Base-by-base conservation (phyloP, 2,888 invertebrate species). In the Spodoptera littoralis region DNA sequence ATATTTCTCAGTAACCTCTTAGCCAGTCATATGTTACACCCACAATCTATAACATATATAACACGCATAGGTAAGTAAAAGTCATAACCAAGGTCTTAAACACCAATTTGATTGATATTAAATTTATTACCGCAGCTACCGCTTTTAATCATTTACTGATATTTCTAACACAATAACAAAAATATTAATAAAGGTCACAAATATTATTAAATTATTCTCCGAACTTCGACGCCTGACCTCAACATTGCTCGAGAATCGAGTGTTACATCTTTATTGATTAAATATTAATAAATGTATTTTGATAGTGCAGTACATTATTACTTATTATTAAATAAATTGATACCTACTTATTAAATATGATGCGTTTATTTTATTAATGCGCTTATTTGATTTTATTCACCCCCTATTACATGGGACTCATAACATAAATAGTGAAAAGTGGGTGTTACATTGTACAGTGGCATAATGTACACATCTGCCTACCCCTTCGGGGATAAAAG, bases 21-120 rank as follows among this genome's bases (percentile, higher is more conserved):
- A 5, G 36, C 9, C 36, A 36, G 4, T 36, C 36, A 36, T 36
- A 36, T 36, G 36, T 36, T 36, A 9, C 36, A 36, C 0, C 36
- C 36, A 27, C 27, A 36, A 36, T 36, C 36, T 36, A 36, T 27
- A 27, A 27, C 27, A 27, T 27, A 27, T 27, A 27, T 27, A 27
- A 27, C 36, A 9, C 36, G 36, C 36, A 36, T 36, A 9, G 6
- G 18, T 60, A 9, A 36, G 18, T 60, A 18, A 18, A 18, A 18
- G 13, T 44, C 11, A 4, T 36, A 11, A 6, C 44, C 75, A 75
- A 76, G 76, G 78, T 55, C 22, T 11, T 2, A 13, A 63, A 43
- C 27, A 56, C 50, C 36, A 43, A 59, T 60, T 60, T 64, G 57
- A 74, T 70, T 70, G 60, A 59, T 77, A 52, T 77, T 74, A 52